phyloP scores from a whole-genome alignment of 35 echinoderm and acorn worm genomes.

The Anneissia japonica region DNA sequence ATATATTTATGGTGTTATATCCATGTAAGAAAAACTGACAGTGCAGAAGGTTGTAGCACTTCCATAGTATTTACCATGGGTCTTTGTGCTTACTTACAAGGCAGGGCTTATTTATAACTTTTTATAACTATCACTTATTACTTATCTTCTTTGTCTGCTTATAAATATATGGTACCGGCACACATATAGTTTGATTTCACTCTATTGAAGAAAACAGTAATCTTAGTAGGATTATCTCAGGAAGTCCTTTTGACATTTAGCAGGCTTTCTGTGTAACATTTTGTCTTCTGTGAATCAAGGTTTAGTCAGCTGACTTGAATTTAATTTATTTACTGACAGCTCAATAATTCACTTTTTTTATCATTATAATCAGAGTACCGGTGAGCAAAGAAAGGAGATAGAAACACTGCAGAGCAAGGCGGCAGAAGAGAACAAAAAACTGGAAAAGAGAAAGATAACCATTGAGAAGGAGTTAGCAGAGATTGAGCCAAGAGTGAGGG shows the following conservation, averaged over 20 bases:
- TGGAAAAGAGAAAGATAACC: constrained; percentile 80
- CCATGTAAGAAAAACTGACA: too few species aligned
- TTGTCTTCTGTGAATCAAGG: background rate
- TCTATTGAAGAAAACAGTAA: too few species aligned
- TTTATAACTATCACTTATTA: background rate
- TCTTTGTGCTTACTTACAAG: background rate
- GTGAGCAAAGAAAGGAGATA: constrained; percentile 82
- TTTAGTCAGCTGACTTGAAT: background rate
- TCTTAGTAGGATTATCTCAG: too few species aligned
- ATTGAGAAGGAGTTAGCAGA: constrained; percentile 87
- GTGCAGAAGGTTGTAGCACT: too few species aligned
- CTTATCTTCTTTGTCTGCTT: background rate
- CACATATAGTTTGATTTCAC: too few species aligned
- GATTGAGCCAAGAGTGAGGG: constrained; percentile 82
- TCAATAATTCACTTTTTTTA: background rate
- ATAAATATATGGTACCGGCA: too few species aligned
- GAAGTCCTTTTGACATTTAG: too few species aligned
- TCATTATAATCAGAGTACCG: constrained; percentile 59
- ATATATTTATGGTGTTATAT: too few species aligned
- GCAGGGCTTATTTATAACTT: background rate
- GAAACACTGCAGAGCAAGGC: constrained; percentile 85
- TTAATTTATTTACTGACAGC: too few species aligned
- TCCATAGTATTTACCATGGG: background rate
- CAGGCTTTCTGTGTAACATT: background rate
- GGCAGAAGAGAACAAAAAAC: constrained; percentile 80